Conservation (phyloP, 2,888 invertebrate species). For the Hofmannophila pseudospretella region DNA sequence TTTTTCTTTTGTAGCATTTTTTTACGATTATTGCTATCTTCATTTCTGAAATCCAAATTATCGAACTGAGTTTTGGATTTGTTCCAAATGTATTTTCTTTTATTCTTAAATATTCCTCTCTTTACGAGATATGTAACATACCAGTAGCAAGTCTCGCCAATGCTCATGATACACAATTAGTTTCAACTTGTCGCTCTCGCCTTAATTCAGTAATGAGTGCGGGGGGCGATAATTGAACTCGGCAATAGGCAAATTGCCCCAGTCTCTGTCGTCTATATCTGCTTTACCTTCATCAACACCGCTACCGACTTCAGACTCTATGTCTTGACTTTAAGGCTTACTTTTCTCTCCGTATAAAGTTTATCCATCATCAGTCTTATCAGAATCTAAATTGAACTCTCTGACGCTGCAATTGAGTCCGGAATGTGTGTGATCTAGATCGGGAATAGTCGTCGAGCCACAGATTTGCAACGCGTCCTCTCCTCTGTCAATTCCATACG, state of each 20-base stretch:
- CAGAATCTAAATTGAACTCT: slow-evolving; percentile 52
- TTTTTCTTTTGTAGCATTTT: no score
- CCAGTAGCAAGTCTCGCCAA: neutral
- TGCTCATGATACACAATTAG: neutral
- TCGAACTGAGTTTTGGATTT: no score
- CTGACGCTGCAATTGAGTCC: slow-evolving; percentile 39
- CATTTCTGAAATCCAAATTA: no score
- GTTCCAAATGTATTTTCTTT: no score
- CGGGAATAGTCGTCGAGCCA: slow-evolving; percentile 34
- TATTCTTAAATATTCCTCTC: no score
- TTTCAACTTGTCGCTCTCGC: slow-evolving; percentile 44
- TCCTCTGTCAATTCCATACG: slow-evolving; percentile 52
- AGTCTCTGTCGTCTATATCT: slow-evolving; percentile 47
- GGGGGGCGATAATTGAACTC: slow-evolving; percentile 76
- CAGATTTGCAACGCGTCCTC: slow-evolving; percentile 66
- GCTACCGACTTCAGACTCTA: slow-evolving; percentile 34
- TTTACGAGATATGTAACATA: no score
- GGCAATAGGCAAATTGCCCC: slow-evolving; percentile 74
- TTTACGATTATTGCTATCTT: no score
- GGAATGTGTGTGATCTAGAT: slow-evolving; percentile 27
- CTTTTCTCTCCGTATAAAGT: slow-evolving; percentile 23
- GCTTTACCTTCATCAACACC: slow-evolving; percentile 24
- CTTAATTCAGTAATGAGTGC: slow-evolving; percentile 75
- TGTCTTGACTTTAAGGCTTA: slow-evolving; percentile 26
- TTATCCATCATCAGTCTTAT: slow-evolving; percentile 33